Evolutionary conservation across 2,797 vertebrate species (phyloP), one percentile per base, ranked within the genome.

Genomic region (Amphiprion clarkii): DNA sequence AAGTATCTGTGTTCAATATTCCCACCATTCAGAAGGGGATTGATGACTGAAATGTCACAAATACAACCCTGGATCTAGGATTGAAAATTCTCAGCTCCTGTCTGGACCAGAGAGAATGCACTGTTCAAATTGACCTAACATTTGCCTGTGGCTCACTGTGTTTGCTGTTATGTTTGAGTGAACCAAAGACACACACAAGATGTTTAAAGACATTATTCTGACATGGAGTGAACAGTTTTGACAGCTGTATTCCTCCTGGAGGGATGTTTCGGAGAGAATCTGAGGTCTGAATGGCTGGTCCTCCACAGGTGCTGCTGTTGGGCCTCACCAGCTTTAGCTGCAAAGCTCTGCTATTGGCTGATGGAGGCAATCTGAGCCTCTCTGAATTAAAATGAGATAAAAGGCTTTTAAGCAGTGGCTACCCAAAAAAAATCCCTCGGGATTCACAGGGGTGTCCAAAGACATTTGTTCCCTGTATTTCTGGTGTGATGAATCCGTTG

Each of bases 301-400:
- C 33, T 84, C 42, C 54, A 62, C 76, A 78, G 81, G 69, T 86
- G 74, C 52, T 53, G 8, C 49, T 74, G 7, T 61, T 67, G 73
- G 76, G 79, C 67, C 74, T 57, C 78, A 76, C 25, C 69, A 76
- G 49, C 57, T 67, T 77, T 56, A 60, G 27, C 60, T 70, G 16
- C n/a, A 55, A 14, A 27, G 12, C 54, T 67, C 39, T 67, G 55
- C 53, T 56, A 77, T 56, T 80, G 58, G 71, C 67, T 60, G 53
- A 76, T 4, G 42, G 61, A 71, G 46, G 85, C 40, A 86, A 86
- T 70, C 63, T 16, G 51, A 87, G 67, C 79, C 62, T 54, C 17
- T 31, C 29, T 65, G 44, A 67, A 80, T 82, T 78, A 64, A 81
- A 72, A 2, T 54, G 19, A 61, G 39, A 78, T 57, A 57, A 64